A percentile compares a stretch with the other conserved stretches of the same genome.
phyloP scores from a whole-genome alignment of 64 coral and sea anemone genomes.

The Stichodactyla helianthus region DNA sequence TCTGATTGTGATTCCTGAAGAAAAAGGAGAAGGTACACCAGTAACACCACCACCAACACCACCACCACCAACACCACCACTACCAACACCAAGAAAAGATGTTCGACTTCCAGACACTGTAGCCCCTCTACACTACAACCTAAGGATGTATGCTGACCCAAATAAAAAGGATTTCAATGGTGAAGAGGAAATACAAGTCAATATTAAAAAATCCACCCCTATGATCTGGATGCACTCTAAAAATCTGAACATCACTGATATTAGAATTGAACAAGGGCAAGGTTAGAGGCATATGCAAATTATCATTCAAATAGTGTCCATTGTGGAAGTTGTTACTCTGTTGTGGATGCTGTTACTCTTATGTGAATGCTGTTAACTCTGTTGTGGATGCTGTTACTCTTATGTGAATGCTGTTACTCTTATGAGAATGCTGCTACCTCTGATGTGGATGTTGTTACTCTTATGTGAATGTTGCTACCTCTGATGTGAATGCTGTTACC shows the following conservation, averaged over 20 bases:
- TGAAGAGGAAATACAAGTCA: not conserved
- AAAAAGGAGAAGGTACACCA: not conserved
- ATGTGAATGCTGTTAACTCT: no score
- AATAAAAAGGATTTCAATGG: conserved; percentile 24
- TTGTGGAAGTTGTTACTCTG: no score
- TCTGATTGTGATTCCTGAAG: not conserved
- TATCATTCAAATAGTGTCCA: not conserved
- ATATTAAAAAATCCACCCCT: not conserved
- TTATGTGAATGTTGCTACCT: no score
- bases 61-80: not conserved
- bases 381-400: no score
- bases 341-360: not conserved
- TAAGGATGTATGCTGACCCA: not conserved
- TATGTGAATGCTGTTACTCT: no score
- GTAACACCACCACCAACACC: not conserved
- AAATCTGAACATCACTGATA: not conserved
- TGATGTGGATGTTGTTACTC: no score
- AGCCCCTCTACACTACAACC: not conserved
- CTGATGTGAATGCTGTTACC: no score
- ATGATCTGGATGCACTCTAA: not conserved
- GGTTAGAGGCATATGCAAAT: not conserved
- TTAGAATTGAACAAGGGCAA: not conserved
- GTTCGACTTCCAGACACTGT: not conserved
- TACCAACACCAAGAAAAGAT: not conserved
- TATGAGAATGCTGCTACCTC: no score